Conservation (phyloP, 2,113 vertebrate genomes). For the Tupaia chinensis region DNA sequence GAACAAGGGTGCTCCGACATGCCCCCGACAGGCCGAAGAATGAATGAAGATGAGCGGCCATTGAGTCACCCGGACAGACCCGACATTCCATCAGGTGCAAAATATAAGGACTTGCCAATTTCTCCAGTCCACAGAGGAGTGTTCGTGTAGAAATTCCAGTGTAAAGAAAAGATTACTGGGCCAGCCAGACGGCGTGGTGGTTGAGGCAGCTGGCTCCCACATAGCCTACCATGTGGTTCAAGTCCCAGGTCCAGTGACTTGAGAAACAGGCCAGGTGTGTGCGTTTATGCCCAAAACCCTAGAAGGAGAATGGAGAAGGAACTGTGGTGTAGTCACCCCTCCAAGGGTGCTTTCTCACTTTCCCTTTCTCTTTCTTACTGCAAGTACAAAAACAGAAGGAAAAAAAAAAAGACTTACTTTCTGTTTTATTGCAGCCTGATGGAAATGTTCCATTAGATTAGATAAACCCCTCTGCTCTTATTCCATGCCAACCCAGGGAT, state of each 20-base stretch:
- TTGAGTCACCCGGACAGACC: not conserved
- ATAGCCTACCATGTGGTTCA: no score
- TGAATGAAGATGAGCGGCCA: not conserved
- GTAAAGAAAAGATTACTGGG: not conserved
- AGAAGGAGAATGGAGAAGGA: no score
- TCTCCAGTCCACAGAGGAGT: not conserved
- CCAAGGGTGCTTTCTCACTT: no score
- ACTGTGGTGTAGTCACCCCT: no score
- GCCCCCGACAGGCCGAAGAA: not conserved
- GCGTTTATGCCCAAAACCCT: no score
- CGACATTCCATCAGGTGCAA: not conserved
- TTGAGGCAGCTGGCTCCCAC: no score
- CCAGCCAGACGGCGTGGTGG: no score
- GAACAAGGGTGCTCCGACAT: not conserved
- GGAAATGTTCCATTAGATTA: not conserved
- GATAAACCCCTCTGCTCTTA: not conserved
- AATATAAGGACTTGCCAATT: not conserved
- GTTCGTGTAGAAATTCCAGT: accelerated
- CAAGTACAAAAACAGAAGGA: no score
- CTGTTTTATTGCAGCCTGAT: not conserved
- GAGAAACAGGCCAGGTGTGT: no score
- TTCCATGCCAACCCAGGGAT: not conserved
- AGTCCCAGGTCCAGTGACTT: no score
- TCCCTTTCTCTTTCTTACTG: no score
- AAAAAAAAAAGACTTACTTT: not conserved